Percentiles rank a stretch among this genome's conserved stretches.
phyloP scores from a whole-genome alignment of 2,797 vertebrate species.

The Falco biarmicus region DNA sequence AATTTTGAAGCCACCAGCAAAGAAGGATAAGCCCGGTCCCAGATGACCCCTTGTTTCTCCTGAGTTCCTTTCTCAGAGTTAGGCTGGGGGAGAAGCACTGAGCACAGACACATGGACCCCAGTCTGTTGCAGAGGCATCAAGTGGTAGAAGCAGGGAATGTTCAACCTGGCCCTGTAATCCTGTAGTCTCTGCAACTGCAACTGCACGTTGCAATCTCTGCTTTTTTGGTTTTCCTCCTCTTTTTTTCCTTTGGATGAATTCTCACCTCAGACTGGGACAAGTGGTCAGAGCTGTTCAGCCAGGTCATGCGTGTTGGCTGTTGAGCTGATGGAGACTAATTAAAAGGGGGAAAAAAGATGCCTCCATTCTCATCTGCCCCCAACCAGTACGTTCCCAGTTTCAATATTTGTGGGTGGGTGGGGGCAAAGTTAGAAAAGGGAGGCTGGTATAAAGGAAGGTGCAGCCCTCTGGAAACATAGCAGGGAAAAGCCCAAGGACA shows the following conservation, averaged over 20 bases:
- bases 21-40: background rate
- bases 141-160: background rate
- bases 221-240: fast-evolving
- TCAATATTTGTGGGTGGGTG: conserved; percentile 6
- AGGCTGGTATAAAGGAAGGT: background rate
- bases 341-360: background rate
- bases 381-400: background rate
- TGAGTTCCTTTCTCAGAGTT: background rate
- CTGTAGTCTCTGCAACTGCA: background rate
- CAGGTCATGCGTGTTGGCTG: fast-evolving
- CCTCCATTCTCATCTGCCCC: background rate
- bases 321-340: background rate
- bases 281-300: background rate
- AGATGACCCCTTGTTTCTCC: background rate
- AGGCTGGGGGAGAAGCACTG: background rate
- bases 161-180: background rate
- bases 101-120: fast-evolving
- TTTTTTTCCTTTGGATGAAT: background rate
- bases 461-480: background rate
- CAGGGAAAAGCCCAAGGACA: background rate
- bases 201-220: background rate
- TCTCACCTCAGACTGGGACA: background rate
- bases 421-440: background rate
- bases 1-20: background rate
- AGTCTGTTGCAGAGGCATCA: background rate